Conservation (phyloP, 1,140 invertebrate genomes). For the Sarcophaga bullata region DNA sequence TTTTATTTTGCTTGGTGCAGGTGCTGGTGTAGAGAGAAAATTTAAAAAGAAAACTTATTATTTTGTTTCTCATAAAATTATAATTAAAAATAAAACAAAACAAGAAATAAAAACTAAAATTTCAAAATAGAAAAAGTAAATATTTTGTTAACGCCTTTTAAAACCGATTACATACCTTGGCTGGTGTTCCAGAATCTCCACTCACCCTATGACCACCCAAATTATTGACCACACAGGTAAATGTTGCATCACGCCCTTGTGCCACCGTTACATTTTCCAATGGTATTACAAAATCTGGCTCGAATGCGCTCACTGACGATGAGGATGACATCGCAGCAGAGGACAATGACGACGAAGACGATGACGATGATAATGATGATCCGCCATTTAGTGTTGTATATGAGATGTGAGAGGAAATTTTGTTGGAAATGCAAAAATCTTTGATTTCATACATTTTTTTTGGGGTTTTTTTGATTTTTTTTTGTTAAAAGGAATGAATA, state of each 20-base stretch:
- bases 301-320: conserved; percentile 71
- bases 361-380: neutral
- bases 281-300: conserved; percentile 85
- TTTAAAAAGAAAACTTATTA: neutral
- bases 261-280: conserved; percentile 88
- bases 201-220: conserved; percentile 92
- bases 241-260: conserved; percentile 86
- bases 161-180: conserved; percentile 79
- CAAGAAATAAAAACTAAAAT: conserved; percentile 5
- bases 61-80: too few species aligned
- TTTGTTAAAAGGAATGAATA: conserved; percentile 48
- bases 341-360: neutral
- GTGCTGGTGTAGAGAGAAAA: neutral
- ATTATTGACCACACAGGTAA: conserved; percentile 91
- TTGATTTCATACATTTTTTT: conserved; percentile 43
- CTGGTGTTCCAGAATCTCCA: conserved; percentile 77
- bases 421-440: conserved; percentile 65
- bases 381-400: conserved; percentile 16
- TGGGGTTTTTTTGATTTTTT: conserved; percentile 8
- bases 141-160: conserved; percentile 44
- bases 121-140: conserved; percentile 25
- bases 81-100: neutral
- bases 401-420: conserved; percentile 49
- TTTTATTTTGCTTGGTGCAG: neutral
- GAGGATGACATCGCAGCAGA: neutral